phyloP scores from a whole-genome alignment of 2,113 vertebrate genomes.

The Campylorhamphus procurvoides region DNA sequence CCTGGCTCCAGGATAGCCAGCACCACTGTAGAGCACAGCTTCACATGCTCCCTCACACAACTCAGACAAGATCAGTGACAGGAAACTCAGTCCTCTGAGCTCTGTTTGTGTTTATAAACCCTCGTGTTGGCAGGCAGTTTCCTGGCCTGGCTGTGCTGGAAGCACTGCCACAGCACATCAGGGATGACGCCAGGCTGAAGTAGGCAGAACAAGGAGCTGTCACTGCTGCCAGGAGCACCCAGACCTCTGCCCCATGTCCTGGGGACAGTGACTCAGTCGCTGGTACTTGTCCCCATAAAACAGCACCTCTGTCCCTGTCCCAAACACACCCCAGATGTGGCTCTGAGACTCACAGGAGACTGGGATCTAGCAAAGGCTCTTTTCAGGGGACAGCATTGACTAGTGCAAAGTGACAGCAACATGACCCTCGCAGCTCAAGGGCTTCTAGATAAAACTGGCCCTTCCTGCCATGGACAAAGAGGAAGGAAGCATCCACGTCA shows the following conservation, averaged over 20 bases:
- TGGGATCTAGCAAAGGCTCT: background rate
- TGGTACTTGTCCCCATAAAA: background rate
- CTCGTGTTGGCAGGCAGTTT: rapidly evolving
- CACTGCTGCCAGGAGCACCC: rapidly evolving
- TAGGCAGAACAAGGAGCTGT: background rate
- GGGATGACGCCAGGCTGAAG: background rate
- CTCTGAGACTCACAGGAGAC: background rate
- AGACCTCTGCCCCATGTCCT: background rate
- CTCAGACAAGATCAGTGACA: background rate
- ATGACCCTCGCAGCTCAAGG: background rate
- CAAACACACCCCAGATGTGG: background rate
- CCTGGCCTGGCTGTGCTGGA: background rate
- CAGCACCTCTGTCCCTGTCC: background rate
- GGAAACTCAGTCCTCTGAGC: background rate
- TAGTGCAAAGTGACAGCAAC: background rate
- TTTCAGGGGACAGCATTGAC: rapidly evolving
- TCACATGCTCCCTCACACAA: rapidly evolving
- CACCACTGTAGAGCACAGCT: background rate
- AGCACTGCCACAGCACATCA: background rate
- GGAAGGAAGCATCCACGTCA: constrained; percentile 10
- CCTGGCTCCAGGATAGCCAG: background rate
- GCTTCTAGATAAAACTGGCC: background rate
- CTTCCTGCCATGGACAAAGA: background rate
- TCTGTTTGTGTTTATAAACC: background rate
- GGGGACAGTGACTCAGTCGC: background rate